Evolutionary conservation across 2,888 invertebrate genomes (phyloP).

Genomic region (Platerodrilus igneus): DNA sequence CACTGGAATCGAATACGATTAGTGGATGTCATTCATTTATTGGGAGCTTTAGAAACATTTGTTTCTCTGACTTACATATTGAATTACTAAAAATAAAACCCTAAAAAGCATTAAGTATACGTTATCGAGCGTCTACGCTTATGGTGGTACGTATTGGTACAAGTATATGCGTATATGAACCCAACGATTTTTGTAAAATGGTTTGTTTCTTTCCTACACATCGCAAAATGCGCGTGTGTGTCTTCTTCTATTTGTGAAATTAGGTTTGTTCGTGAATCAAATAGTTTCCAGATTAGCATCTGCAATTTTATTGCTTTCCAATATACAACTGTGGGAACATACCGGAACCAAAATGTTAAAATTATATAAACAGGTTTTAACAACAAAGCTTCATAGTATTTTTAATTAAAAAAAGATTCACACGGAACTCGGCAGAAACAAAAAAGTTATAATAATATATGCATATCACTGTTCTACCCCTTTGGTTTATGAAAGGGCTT

Average conservation of each 20-base stretch:
- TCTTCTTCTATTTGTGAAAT: constrained; percentile 6
- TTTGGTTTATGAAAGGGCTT: constrained; percentile 21
- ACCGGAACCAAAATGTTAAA: background rate
- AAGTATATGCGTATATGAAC: constrained; percentile 26
- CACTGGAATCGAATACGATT: too few relatives aligned
- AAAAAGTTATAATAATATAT: constrained; percentile 27
- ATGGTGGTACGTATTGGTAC: constrained; percentile 25
- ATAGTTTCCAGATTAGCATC: constrained; percentile 12
- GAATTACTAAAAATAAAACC: constrained; percentile 23
- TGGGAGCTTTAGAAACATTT: too few relatives aligned
- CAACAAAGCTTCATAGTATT: constrained; percentile 12
- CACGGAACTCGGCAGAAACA: constrained; percentile 30
- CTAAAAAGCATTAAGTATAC: constrained; percentile 25
- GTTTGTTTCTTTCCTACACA: constrained; percentile 13
- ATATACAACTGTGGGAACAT: constrained; percentile 6
- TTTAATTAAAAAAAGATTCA: constrained; percentile 34
- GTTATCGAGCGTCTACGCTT: constrained; percentile 22
- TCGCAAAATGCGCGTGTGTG: constrained; percentile 1
- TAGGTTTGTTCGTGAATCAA: constrained; percentile 12
- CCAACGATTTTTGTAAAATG: constrained; percentile 18
- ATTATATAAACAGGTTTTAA: constrained; percentile 13
- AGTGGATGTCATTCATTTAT: too few relatives aligned
- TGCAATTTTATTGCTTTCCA: constrained; percentile 16
- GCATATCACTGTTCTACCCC: constrained; percentile 37
- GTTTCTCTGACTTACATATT: too few relatives aligned